These are phyloP conservation scores for Atta texana DNA, from an alignment of 1,140 invertebrate genomes.

Conservation along the genomic window DNA sequence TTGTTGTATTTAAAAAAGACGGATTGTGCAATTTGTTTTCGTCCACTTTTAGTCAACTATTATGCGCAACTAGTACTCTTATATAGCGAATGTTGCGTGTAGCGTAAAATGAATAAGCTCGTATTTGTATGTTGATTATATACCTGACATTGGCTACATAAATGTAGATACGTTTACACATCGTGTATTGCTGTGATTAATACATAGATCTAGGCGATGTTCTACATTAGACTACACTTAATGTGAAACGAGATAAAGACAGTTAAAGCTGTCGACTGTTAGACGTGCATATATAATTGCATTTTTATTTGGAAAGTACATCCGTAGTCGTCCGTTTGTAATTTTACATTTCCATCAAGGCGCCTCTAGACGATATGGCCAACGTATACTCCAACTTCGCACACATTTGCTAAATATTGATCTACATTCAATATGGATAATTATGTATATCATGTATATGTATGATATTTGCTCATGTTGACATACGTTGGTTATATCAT, in stretches of 20 bases:
- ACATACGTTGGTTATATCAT: too few relatives aligned
- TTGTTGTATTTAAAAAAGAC: background rate
- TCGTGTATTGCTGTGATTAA: constrained; percentile 77
- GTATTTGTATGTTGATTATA: constrained; percentile 79
- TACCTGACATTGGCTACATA: constrained; percentile 61
- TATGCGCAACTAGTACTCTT: constrained; percentile 33
- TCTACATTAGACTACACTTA: constrained; percentile 68
- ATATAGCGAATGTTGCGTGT: constrained; percentile 22
- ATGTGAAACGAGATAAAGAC: constrained; percentile 60
- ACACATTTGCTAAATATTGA: too few relatives aligned
- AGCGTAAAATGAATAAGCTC: constrained; percentile 54
- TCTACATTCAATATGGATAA: too few relatives aligned
- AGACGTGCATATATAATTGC: constrained; percentile 20
- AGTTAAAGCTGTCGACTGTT: constrained; percentile 63
- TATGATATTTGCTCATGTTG: too few relatives aligned
- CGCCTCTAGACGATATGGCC: too few relatives aligned
- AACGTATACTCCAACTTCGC: too few relatives aligned
- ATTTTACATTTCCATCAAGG: background rate
- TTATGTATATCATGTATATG: too few relatives aligned
- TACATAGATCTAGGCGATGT: constrained; percentile 72
- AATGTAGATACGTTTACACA: constrained; percentile 67
- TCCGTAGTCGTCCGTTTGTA: background rate
- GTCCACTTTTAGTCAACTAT: background rate
- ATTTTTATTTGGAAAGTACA: background rate
- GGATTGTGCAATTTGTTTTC: constrained; percentile 4